Evolutionary conservation across 2,797 vertebrate genomes (phyloP).

Genomic region (Todus mexicanus): DNA sequence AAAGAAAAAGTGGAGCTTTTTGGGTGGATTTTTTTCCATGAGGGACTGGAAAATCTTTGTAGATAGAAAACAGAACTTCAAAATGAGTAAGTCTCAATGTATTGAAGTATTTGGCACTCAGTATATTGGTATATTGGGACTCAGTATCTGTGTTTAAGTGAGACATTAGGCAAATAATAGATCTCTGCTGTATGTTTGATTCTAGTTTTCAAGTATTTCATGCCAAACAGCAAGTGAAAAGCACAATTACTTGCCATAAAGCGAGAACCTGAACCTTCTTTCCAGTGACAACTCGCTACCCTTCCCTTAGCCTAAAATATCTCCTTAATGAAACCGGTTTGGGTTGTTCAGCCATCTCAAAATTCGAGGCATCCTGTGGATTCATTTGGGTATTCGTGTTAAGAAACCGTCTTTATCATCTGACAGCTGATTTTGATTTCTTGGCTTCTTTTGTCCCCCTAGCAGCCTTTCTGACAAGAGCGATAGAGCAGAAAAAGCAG

Average conservation of each 20-base stretch:
- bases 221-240: too few species aligned
- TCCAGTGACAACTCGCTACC: accelerated
- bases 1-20: too few species aligned
- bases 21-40: not conserved
- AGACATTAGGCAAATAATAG: not conserved
- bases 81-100: not conserved
- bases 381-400: too few species aligned
- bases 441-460: not conserved
- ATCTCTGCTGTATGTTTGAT: not conserved
- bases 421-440: not conserved
- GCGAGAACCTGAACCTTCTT: not conserved
- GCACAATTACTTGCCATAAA: not conserved
- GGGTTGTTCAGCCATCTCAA: not conserved
- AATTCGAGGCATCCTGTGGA: not conserved
- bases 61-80: too few species aligned
- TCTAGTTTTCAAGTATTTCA: not conserved
- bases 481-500: slow-evolving; percentile 73
- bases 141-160: not conserved
- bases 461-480: slow-evolving; percentile 76
- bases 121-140: too few species aligned
- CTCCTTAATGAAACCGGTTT: too few species aligned
- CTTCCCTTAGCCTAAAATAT: not conserved
- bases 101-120: not conserved
- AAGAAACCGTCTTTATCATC: too few species aligned
- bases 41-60: not conserved